Conservation (phyloP, 2,888 invertebrate species). For the Prosopocoilus inquinatus region DNA sequence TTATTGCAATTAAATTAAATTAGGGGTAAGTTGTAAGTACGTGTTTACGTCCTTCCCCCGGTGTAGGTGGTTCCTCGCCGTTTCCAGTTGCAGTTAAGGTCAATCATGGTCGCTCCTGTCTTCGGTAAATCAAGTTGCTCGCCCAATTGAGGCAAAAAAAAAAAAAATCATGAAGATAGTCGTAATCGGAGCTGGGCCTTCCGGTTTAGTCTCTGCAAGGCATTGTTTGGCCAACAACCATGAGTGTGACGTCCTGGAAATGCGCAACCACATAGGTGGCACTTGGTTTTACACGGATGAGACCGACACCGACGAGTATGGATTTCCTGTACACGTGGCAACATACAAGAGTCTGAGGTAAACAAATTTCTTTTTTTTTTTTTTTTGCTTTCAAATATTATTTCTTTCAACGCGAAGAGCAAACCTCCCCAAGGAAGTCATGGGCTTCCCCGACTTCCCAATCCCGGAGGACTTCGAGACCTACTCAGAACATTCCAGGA, state of each 20-base stretch:
- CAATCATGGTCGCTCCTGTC: no score
- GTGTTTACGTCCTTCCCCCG: no score
- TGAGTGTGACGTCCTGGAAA: constrained; percentile 71
- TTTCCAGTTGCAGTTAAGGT: no score
- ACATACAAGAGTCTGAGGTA: constrained; percentile 88
- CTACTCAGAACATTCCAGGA: constrained; percentile 70
- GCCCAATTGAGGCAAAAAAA: background rate
- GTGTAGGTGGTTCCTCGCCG: no score
- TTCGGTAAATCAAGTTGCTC: no score
- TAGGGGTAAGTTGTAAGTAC: no score
- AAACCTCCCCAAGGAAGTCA: constrained; percentile 89
- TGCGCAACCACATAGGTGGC: constrained; percentile 73
- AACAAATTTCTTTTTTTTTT: constrained; percentile 13
- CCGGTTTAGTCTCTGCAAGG: constrained; percentile 76
- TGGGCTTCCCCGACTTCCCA: constrained; percentile 87
- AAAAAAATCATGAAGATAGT: constrained; percentile 55
- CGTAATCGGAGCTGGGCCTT: constrained; percentile 86
- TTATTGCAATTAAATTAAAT: no score
- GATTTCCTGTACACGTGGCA: constrained; percentile 80
- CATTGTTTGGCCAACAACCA: constrained; percentile 56
- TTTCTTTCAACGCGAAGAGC: constrained; percentile 71
- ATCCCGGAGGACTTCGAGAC: constrained; percentile 70
- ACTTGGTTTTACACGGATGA: constrained; percentile 86
- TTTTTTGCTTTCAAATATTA: no score
- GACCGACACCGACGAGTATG: constrained; percentile 69